Base-by-base conservation (phyloP, 2,797 vertebrate species). In the Clarias platycephalus region DNA sequence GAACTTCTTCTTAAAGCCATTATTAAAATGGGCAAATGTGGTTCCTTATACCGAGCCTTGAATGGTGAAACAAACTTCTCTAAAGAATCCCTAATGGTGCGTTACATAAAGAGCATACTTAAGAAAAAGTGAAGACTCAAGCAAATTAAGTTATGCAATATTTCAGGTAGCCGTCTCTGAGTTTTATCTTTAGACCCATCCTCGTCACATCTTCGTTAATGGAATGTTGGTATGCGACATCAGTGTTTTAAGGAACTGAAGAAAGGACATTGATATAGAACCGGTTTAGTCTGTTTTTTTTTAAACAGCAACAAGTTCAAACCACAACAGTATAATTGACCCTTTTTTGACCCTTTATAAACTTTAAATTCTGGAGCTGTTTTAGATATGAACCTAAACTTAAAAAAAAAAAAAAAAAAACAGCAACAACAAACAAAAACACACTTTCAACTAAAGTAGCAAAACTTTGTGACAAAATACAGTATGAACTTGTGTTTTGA, bases 231-330 rank as follows among this genome's bases (percentile, higher is more conserved):
- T 5, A 1, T 24, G 24, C 15, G 8, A 70, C 20, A 24, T 22
- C 10, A 7, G 44, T 15, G 0, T 28, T n/a, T 53, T n/a, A 44
- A 55, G 44, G 15, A 74, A 28, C 44, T 44, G 44, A 3, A 3
- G 40, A 72, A 1, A 49, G 24, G 12, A 53, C 24, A 49, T n/a
- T n/a, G 13, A 53, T 72, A 53, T 8, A 72, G 24, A 57, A 75
- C 72, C n/a, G 4, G 72, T 28, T 75, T 53, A 16, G 70, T n/a
- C 40, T 72, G 70, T 10, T 72, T 72, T 72, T 72, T 72, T 53
- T 49, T 16, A 16, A n/a, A 26, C 0, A 2, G 0, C 6, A 18
- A 72, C 44, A 26, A 31, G 18, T 34, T 60, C 31, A 44, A 31
- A 13, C n/a, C 5, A n/a, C 31, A 37, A 55, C 10, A 77, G 53